A percentile compares a stretch with the other conserved stretches of the same genome.
Conservation (phyloP, 64 coral and sea anemone species). For the Dendrophyllia cribrosa region DNA sequence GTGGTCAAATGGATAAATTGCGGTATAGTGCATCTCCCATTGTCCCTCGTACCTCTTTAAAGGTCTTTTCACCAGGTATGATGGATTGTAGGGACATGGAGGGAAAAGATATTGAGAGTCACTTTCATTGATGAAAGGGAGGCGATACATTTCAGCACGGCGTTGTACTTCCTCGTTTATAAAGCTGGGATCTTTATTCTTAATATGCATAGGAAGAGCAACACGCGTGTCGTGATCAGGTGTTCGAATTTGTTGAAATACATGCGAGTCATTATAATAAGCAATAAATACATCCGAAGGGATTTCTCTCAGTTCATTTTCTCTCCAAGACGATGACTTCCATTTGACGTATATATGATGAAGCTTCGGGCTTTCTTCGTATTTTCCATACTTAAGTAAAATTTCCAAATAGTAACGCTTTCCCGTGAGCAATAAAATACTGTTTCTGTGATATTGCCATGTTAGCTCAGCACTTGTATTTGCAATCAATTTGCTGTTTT, state of each 20-base stretch:
- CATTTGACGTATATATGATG: background rate
- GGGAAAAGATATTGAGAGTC: conserved; percentile 53
- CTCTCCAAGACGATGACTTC: background rate
- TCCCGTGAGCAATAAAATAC: conserved; percentile 12
- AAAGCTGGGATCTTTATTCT: background rate
- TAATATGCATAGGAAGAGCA: conserved; percentile 59
- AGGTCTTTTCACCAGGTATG: conserved; percentile 34
- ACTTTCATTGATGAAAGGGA: conserved; percentile 45
- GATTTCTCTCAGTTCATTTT: background rate
- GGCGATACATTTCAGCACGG: conserved; percentile 7
- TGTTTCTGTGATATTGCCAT: background rate
- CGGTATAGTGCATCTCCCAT: conserved; percentile 56
- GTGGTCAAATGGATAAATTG: conserved; percentile 50
- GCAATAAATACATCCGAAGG: background rate
- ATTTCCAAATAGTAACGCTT: conserved; percentile 22
- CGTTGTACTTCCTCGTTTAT: background rate
- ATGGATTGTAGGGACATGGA: conserved; percentile 40
- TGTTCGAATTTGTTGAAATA: background rate
- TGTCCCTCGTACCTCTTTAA: conserved; percentile 35
- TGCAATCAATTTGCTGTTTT: conserved; percentile 47
- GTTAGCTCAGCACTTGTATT: conserved; percentile 21
- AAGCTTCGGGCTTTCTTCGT: background rate
- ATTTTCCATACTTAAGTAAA: background rate
- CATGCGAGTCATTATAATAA: background rate
- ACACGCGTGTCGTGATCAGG: background rate